Evolutionary conservation across 2,888 invertebrate genomes (phyloP), one percentile per base, ranked within the genome.

Genomic region (Geotrupes spiniger): DNA sequence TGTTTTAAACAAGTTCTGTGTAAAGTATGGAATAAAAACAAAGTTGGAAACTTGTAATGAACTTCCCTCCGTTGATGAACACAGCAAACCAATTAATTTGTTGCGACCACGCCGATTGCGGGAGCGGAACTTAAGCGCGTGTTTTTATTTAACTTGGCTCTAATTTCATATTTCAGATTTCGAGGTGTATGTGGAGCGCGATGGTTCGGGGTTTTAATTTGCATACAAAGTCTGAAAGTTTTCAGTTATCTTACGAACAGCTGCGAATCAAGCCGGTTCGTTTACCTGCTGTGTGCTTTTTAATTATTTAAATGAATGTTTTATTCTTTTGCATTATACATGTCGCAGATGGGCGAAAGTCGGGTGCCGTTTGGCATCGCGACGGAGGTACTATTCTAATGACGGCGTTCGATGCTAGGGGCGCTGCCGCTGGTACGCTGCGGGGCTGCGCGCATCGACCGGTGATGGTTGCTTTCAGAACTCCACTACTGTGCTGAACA

Each of bases 251-350:
- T 60, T 56, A 58, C 54, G 58, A 55, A 56, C 66, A 66, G 65
- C 66, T 63, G 67, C 59, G 62, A 65, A 65, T 65, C 65, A 63
- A 63, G 62, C 61, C 64, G 62, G 67, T 66, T 68, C 67, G 66
- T 68, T 69, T 67, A 66, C 68, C 68, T 69, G 64, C 63, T 63
- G 67, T 68, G 64, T 69, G 63, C 64, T 66, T 69, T 69, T 69
- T 69, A 70, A 69, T 70, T 67, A 69, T 69, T 69, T 64, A 68
- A 70, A 70, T 68, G 65, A 67, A 65, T 63, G 63, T 65, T 67
- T 65, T 64, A 64, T 68, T 65, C 64, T 64, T 63, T 58, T 68
- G 66, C 66, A 68, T 68, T 65, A 68, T 65, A 64, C 66, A 68
- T 68, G 59, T 59, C 59, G 54, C 55, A 57, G 59, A 59, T 58